Base-by-base conservation (phyloP, 2,797 vertebrate genomes). In the Notolabrus celidotus region DNA sequence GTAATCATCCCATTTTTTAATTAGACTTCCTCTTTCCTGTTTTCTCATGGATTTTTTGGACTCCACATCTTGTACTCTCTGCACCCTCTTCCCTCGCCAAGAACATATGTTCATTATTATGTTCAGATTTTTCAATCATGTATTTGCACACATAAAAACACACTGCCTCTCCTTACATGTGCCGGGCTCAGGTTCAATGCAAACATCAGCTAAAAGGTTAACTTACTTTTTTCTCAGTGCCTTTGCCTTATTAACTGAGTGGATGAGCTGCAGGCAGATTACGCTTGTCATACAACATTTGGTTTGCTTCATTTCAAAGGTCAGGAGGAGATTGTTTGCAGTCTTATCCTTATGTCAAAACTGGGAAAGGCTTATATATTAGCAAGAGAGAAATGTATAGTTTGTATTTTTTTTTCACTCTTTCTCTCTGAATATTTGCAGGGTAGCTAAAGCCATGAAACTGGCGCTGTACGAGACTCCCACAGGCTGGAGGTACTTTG, bases 401-500 rank as follows among this genome's bases (percentile, higher is more conserved):
- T 52, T 47, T 71, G 51, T 71, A 39, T 29, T 33, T 77, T 39
- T 81, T 46, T 68, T 55, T 72, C 52, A 62, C 22, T 53, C 27
- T 67, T 58, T 46, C 47, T 61, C 19, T 61, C n/a, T 74, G 4
- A 23, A 3, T 78, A 22, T 77, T 67, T 94, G 60, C 82, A 99
- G 98, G 91, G 97, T 99, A 77, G 97, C 97, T 76, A 99, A 99
- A 90, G 93, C 94, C 68, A 93, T 98, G 96, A 99, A 99, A 82
- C 89, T 99, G 54, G 96, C 98, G 11, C 90, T 99, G 38, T 99
- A 99, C 71, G 98, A 99, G 93, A 98, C 97, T 56, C 98, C 98
- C 50, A 92, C 96, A 52, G 98, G 98, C 80, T 99, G 97, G 97
- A 96, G 97, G 78, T 99, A 97, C 90, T 99, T 99, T 85, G 96